A percentile compares a stretch with the other conserved stretches of the same genome.
These are phyloP conservation scores for Electrophaes corylata DNA, from an alignment of 2,888 invertebrate species.

Conservation along the genomic window DNA sequence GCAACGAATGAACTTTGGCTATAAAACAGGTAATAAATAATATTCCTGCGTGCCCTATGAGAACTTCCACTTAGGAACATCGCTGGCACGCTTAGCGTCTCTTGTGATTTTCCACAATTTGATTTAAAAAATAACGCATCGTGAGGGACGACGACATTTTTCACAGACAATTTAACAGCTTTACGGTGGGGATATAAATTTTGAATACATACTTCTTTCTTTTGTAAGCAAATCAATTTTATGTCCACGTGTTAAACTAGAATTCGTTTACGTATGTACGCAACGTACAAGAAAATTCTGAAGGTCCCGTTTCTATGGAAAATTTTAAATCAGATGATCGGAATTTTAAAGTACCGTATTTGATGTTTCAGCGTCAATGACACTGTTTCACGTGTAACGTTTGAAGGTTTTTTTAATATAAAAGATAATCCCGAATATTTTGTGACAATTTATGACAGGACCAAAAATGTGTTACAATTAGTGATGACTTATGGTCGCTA, in stretches of 20 bases:
- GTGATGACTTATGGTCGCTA: too few species aligned
- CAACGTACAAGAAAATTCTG: conserved; percentile 36
- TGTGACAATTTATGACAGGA: too few species aligned
- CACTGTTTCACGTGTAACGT: conserved; percentile 29
- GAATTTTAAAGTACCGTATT: conserved; percentile 60
- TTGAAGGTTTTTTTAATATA: conserved; percentile 23
- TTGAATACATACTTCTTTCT: conserved; percentile 45
- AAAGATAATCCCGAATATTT: neutral
- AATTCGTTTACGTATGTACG: conserved; percentile 44
- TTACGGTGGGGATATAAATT: conserved; percentile 55
- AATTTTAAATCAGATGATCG: conserved; percentile 51
- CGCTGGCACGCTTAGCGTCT: conserved; percentile 23
- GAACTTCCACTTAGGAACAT: conserved; percentile 67
- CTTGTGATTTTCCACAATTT: conserved; percentile 23
- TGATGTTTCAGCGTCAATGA: conserved; percentile 46
- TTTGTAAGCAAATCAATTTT: conserved; percentile 60
- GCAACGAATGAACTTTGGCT: conserved; percentile 82
- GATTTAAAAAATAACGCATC: conserved; percentile 34
- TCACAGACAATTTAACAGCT: conserved; percentile 65
- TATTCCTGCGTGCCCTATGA: conserved; percentile 71
- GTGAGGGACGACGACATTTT: conserved; percentile 45
- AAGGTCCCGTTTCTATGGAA: conserved; percentile 55
- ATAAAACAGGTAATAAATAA: conserved; percentile 83
- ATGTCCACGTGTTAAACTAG: conserved; percentile 46
- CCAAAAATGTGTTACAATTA: too few species aligned